Conservation (phyloP, 2,797 vertebrate genomes). For the Artibeus lituratus region DNA sequence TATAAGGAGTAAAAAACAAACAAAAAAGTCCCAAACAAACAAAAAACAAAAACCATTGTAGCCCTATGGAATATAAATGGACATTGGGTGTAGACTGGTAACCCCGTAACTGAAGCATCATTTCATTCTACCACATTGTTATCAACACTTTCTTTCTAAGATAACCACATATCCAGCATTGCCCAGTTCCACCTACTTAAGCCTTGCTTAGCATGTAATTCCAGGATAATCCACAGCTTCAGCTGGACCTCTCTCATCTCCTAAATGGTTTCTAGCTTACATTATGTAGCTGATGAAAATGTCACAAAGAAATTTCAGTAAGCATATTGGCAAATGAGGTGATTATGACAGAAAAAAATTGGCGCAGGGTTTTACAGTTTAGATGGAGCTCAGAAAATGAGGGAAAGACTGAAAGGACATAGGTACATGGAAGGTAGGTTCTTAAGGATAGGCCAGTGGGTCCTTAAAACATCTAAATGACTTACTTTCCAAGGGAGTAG, state of each 20-base stretch:
- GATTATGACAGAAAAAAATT: not conserved
- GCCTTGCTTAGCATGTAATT: not conserved
- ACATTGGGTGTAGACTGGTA: not conserved
- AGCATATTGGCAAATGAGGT: not conserved
- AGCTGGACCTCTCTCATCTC: not conserved
- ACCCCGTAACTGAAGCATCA: not conserved
- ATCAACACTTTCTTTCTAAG: not conserved
- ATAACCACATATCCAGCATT: not conserved
- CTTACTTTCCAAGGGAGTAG: not conserved
- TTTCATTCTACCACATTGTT: not conserved
- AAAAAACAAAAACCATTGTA: not conserved
- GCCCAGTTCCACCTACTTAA: too few species aligned
- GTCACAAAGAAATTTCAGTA: not conserved
- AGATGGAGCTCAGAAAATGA: not conserved
- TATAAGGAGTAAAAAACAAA: not conserved
- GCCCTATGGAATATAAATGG: not conserved
- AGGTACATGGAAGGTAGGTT: not conserved
- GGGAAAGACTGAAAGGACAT: accelerated
- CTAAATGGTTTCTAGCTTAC: not conserved
- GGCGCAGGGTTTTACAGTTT: not conserved
- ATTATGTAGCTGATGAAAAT: not conserved
- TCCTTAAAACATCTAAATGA: not conserved
- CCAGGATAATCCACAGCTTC: not conserved
- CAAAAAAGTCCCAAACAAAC: too few species aligned
- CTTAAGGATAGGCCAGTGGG: not conserved